Base-by-base conservation (phyloP, 2,797 vertebrate species). In the Pogonophryne albipinna region DNA sequence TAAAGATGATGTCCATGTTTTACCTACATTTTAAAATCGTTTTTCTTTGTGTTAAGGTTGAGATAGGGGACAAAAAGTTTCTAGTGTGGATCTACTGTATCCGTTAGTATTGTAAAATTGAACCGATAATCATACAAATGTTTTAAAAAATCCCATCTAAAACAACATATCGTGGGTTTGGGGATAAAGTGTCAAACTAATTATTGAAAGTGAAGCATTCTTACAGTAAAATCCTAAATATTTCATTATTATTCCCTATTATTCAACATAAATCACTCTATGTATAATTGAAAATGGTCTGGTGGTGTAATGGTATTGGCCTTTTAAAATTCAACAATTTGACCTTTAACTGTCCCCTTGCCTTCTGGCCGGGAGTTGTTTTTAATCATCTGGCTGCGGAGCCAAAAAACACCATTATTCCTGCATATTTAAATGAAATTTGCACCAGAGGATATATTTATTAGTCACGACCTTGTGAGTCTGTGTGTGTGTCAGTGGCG, bases 271-370 rank as follows among this genome's bases (percentile, higher is more conserved):
- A 76, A 82, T 87, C 65, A 59, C 57, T 76, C 15, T 14, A 13
- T 46, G 20, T 78, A 44, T 80, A 70, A 78, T 71, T 73, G 65
- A 84, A 76, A 79, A 74, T 14, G 19, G 57, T 58, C 42, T 6
- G 14, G 34, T 23, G 34, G 55, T 57, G 67, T 50, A 27, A 51
- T 41, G 14, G 70, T 66, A 17, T 17, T 80, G 85, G 75, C 86
- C 81, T 89, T 90, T 88, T 66, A 82, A 88, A 88, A 31, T 78
- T 65, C 68, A 82, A 83, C 66, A 71, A 11, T 50, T 67, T 88
- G 87, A 86, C 86, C 86, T 90, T 90, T 88, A 85, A 69, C 75
- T 78, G 61, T 79, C 62, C 38, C 85, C 76, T 65, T 38, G 34
- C 34, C 76, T 65, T 78, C 47, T 79, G 87, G 86, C 72, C 55